These are phyloP conservation scores for Siderastrea siderea DNA, from an alignment of 92 coral and sea anemone genomes.

Conservation along the genomic window DNA sequence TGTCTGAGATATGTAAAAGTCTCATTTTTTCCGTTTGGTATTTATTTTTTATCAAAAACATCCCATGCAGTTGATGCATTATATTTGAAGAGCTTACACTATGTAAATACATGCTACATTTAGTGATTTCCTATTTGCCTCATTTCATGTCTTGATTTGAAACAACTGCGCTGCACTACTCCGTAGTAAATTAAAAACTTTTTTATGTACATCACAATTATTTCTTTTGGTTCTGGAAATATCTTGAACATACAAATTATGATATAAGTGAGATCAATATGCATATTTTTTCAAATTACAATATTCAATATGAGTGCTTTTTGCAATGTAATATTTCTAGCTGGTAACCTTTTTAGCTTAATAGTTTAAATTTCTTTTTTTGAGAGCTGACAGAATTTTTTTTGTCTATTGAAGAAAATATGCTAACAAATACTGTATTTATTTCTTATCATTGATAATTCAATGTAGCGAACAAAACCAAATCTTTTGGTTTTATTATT, in stretches of 20 bases:
- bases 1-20: not conserved
- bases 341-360: conserved; percentile 2
- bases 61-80: not conserved
- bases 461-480: conserved; percentile 10
- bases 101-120: conserved; percentile 21
- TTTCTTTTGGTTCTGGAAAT: conserved; percentile 7
- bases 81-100: conserved; percentile 18
- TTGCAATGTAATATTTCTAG: not conserved
- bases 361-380: not conserved
- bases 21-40: conserved; percentile 7
- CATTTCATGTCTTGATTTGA: not conserved
- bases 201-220: not conserved
- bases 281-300: conserved; percentile 2
- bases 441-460: conserved; percentile 17
- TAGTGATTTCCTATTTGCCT: conserved; percentile 4
- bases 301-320: not conserved
- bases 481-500: conserved; percentile 3
- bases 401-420: not conserved
- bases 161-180: not conserved
- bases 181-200: not conserved
- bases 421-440: not conserved
- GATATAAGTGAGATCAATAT: conserved; percentile 12
- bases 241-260: conserved; percentile 9
- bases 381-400: not conserved
- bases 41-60: conserved; percentile 18